phyloP scores from a whole-genome alignment of 1,140 invertebrate species.

The Batillaria attramentaria region DNA sequence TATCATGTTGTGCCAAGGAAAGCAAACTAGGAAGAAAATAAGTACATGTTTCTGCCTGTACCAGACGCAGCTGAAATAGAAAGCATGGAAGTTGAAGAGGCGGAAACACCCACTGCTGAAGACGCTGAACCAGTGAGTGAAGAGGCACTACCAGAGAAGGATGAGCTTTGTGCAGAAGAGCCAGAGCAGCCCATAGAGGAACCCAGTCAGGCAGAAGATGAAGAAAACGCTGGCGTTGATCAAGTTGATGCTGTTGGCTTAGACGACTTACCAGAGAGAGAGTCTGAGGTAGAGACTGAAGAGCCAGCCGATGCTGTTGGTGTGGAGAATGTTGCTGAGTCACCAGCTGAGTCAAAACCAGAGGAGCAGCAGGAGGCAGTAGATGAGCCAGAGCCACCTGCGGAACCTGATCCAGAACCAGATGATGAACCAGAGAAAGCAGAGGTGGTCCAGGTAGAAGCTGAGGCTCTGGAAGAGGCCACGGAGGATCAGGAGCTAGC shows the following conservation, averaged over 20 bases:
- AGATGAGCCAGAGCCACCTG: background rate
- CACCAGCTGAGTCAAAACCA: background rate
- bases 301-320: too few relatives aligned
- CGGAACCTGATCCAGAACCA: background rate
- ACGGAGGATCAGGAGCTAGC: conserved; percentile 26
- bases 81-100: too few relatives aligned
- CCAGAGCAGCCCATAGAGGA: background rate
- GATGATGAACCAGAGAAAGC: background rate
- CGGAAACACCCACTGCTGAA: background rate
- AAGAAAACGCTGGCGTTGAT: background rate
- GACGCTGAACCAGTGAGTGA: background rate
- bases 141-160: conserved; percentile 3
- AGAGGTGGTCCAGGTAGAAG: background rate
- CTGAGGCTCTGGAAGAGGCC: conserved; percentile 30
- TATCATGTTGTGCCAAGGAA: too few relatives aligned
- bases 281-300: background rate
- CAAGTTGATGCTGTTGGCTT: background rate
- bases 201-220: background rate
- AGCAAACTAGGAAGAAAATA: too few relatives aligned
- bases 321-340: conserved; percentile 6
- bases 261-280: background rate
- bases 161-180: background rate
- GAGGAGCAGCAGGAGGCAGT: conserved; percentile 4
- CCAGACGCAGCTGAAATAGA: too few relatives aligned
- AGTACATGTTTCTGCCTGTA: too few relatives aligned